phyloP scores from a whole-genome alignment of 2,888 invertebrate genomes.

The Sinopyrophorus schimmeli region DNA sequence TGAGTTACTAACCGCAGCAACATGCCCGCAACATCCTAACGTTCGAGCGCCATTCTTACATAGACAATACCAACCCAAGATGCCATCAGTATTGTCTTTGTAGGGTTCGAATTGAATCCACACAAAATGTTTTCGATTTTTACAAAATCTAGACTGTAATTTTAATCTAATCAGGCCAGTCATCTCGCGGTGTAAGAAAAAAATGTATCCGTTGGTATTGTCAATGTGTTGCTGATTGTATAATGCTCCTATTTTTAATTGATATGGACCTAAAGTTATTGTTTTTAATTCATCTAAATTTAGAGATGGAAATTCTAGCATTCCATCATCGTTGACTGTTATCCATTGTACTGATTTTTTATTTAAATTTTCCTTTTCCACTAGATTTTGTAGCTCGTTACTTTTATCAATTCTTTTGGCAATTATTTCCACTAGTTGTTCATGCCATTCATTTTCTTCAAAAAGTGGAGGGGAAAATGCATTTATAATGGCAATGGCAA shows the following conservation, averaged over 20 bases:
- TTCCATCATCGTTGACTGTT: no score
- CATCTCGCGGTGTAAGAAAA: not conserved
- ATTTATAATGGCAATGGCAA: no score
- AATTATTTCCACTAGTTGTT: no score
- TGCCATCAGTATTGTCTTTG: not conserved
- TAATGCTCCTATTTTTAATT: not conserved
- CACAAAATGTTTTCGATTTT: not conserved
- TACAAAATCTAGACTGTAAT: not conserved
- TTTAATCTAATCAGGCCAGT: not conserved
- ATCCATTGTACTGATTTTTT: no score
- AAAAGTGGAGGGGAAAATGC: no score
- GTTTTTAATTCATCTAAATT: no score
- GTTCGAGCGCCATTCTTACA: constrained; percentile 3
- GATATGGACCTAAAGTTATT: not conserved
- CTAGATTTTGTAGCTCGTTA: no score
- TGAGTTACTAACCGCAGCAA: not conserved
- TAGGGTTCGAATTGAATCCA: not conserved
- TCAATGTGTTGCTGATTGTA: not conserved
- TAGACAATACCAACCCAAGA: not conserved
- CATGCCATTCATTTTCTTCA: no score
- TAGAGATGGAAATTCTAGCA: no score
- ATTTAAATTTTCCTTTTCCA: no score
- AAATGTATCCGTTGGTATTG: not conserved
- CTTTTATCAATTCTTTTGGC: no score
- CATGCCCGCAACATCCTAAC: not conserved